These are phyloP conservation scores for Capreolus pygargus DNA, from an alignment of 2,113 vertebrate species.

Conservation along the genomic window DNA sequence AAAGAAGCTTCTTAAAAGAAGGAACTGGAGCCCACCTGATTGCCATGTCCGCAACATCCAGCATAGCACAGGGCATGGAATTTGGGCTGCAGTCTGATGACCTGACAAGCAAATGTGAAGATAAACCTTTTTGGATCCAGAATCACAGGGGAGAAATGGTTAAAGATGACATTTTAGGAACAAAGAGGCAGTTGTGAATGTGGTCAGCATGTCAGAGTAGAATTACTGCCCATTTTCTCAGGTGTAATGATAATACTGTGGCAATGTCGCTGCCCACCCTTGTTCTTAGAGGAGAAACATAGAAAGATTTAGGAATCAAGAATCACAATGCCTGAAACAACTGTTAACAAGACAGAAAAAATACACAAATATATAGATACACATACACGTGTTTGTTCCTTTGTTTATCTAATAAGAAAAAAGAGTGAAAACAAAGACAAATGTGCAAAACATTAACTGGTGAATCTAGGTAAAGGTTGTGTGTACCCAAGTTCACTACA, in stretches of 20 bases:
- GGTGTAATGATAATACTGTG: not conserved
- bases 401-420: not conserved
- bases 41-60: not conserved
- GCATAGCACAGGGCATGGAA: fast-evolving
- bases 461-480: no score
- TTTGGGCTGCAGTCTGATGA: not conserved
- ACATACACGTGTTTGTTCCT: not conserved
- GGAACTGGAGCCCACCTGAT: not conserved
- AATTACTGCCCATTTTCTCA: not conserved
- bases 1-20: not conserved
- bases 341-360: not conserved
- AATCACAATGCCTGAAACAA: not conserved
- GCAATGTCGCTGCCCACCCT: not conserved
- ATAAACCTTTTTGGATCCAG: not conserved
- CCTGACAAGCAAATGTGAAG: not conserved
- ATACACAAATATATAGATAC: not conserved
- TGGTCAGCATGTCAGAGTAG: not conserved
- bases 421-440: not conserved
- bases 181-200: not conserved
- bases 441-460: not conserved
- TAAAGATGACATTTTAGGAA: not conserved
- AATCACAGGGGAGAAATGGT: not conserved
- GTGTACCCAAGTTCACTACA: not conserved
- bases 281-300: not conserved
- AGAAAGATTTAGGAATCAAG: not conserved